Evolutionary conservation across 2,888 invertebrate genomes (phyloP), one percentile per base, ranked within the genome.

Genomic region (Chrysina gloriosa): DNA sequence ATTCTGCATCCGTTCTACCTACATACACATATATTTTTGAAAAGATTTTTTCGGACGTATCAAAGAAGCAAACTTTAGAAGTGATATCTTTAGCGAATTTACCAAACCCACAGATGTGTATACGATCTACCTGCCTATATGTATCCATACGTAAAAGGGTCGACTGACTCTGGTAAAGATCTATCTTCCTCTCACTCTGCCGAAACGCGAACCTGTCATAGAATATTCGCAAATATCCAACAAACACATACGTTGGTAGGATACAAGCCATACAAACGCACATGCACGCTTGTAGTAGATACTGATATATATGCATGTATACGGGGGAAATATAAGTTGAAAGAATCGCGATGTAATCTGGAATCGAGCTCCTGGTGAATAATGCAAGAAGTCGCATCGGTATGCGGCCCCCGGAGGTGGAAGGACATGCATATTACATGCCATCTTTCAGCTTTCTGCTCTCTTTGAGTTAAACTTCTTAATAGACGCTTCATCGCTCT

Each of bases 311-410:
- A 19, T 14, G 9, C 29, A 21, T 29, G 27, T 42, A 50, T 27
- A 42, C 64, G 36, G 16, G 29, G 42, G 36, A 50, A 61, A 61
- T 63, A 67, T 52, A 67, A 67, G 61, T 61, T 50, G 76, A 77
- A 77, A 77, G 77, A 77, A 77, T 76, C 75, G 76, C 73, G 74
- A 75, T 39, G 77, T 76, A 77, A 77, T 77, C 76, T 75, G 68
- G 75, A 76, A 77, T 77, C 77, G 77, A 77, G 77, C 76, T 75
- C 67, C 65, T 75, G 73, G 74, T 78, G 76, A 78, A 78, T 78
- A 77, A 78, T 78, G 77, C 77, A 78, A 69, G 71, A 68, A 73
- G 75, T 76, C 74, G 75, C 75, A 77, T 77, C 77, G 77, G 76
- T 74, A 75, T 77, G 74, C 76, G 71, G 72, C 70, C 75, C 75